Base-by-base conservation (phyloP, 2,888 invertebrate species). In the Microctonus brassicae region DNA sequence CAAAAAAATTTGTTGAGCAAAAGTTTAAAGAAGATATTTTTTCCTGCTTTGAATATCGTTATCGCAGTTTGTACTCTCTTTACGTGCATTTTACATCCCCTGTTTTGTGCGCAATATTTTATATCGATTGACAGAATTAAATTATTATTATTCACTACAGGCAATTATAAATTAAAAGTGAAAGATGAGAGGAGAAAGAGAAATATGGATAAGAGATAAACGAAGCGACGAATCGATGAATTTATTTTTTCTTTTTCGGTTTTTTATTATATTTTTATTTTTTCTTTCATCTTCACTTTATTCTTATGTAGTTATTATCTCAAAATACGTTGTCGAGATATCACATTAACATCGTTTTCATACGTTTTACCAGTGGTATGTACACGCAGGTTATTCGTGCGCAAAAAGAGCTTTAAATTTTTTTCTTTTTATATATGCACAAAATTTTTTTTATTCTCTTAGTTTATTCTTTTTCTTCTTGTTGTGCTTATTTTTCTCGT, bases 271-370 rank as follows among this genome's bases (percentile, higher is more conserved):
- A 36, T 17, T 20, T 13, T 42, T 57, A 58, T 63, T 60, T 69
- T 62, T 1, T 63, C 29, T 24, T 47, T 20, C 47, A 22, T 11
- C 13, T 39, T 36, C 11, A 26, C n/a, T 22, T 69, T n/a, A n/a
- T n/a, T 64, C 65, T 57, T 26, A 47, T 70, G 53, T 34, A 33
- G 22, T 22, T 70, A 52, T 74, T 75, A 77, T 77, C 77, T 60
- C 36, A 34, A 73, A 75, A 75, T 78, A 79, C 74, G 75, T 79
- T 78, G 79, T 78, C 75, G 75, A 74, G 79, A 78, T 79, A 79
- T 47, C 72, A 65, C 71, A 68, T 64, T 71, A 69, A 78, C 78
- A 79, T 75, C 74, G 76, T 74, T 69, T 69, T 68, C 62, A 62
- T 60, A 75, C 73, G 72, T 77, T 77, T 77, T 75, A 72, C 77